Conservation (phyloP, 2,113 vertebrate species). For the Oreamnos americanus region DNA sequence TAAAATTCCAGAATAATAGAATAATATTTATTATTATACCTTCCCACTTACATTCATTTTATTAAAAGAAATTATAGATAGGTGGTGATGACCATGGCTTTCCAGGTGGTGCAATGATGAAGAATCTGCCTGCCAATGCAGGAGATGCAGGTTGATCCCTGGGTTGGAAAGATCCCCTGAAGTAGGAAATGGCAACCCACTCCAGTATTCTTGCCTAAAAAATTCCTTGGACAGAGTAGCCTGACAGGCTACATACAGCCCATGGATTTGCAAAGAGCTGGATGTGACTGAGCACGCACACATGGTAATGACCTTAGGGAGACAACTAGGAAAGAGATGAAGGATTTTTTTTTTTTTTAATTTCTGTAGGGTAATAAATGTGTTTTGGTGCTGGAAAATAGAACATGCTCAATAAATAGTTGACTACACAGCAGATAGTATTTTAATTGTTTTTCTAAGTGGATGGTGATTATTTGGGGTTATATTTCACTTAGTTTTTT, state of each 20-base stretch:
- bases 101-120: background rate
- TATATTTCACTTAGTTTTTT: no score
- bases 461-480: no score
- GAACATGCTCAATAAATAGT: slow-evolving; percentile 31
- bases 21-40: background rate
- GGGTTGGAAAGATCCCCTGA: background rate
- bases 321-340: background rate
- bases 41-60: slow-evolving; percentile 9
- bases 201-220: background rate
- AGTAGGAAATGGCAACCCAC: background rate
- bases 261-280: background rate
- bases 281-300: background rate
- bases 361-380: background rate
- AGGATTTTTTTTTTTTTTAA: background rate
- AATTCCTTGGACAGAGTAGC: background rate
- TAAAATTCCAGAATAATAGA: slow-evolving; percentile 21
- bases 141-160: background rate
- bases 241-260: background rate
- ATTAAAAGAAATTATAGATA: slow-evolving; percentile 40
- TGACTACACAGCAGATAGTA: background rate
- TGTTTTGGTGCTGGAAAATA: background rate
- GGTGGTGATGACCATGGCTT: background rate
- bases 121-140: background rate
- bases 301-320: background rate
- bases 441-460: background rate